Evolutionary conservation across 92 coral and sea anemone genomes (phyloP), one percentile per base, ranked within the genome.

Genomic region (Epizoanthus rinbou): DNA sequence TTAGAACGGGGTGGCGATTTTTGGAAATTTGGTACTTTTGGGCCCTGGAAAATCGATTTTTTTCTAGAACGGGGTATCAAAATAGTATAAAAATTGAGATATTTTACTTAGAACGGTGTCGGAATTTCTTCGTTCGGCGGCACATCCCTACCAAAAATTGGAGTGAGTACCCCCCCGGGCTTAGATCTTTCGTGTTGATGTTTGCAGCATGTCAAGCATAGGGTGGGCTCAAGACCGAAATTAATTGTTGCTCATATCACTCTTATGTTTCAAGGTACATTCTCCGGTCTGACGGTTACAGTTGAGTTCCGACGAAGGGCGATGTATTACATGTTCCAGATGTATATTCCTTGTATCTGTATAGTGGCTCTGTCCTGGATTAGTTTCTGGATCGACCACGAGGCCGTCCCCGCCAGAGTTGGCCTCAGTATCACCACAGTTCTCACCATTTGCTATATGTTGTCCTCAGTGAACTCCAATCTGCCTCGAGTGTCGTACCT

Each of bases 341-440:
- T 95, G 88, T 95, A 95, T 71, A 86, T 95, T 14, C 98, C 98
- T 28, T 93, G 98, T 59, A 90, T 95, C 3, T 95, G 98, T 58
- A 95, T 95, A 60, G 97, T 94, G 19, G 95, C 94, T 15, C 79
- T 95, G 57, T 95, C 98, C 3, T 95, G 98, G 98, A 90, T 95
- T 21, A 94, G 98, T 33, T 95, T 95, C 89, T 95, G 98, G 98
- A 95, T 95, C 16, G 97, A 93, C 69, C 92, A 91, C 43, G 93
- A 89, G 57, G 97, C 98, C 3, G 96, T 93, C 8, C 98, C 98
- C 3, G 98, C 98, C 16, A 90, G 98, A 14, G 97, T 94, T 0
- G 98, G 98, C 2, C 98, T 95, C 71, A 92, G 98, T 58, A 95
- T 95, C 22, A 95, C 98, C 3, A 95, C 98, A 24, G 98, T 95